These are phyloP conservation scores for Mythimna ferrago DNA, from an alignment of 2,888 invertebrate species.

Conservation along the genomic window DNA sequence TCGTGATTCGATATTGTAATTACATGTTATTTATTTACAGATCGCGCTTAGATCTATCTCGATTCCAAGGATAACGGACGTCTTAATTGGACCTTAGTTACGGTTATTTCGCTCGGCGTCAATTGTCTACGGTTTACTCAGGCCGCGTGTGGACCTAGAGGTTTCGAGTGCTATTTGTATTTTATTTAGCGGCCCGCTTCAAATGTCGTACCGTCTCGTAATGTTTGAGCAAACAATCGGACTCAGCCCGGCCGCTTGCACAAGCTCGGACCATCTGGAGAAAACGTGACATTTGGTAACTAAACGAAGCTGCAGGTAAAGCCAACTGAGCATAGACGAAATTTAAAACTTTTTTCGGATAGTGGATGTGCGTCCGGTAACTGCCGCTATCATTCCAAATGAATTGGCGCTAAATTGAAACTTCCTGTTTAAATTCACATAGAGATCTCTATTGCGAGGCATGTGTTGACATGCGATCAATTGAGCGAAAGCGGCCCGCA, in stretches of 20 bases:
- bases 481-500: slow-evolving; percentile 86
- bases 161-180: slow-evolving; percentile 87
- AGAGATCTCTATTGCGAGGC: slow-evolving; percentile 82
- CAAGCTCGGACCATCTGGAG: slow-evolving; percentile 88
- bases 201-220: slow-evolving; percentile 90
- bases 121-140: slow-evolving; percentile 83
- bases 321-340: slow-evolving; percentile 74
- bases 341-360: slow-evolving; percentile 80
- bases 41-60: slow-evolving; percentile 80
- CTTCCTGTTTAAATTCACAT: slow-evolving; percentile 89
- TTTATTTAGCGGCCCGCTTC: slow-evolving; percentile 89
- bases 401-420: slow-evolving; percentile 89
- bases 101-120: slow-evolving; percentile 82
- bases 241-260: slow-evolving; percentile 83
- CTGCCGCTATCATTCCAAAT: slow-evolving; percentile 84
- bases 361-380: slow-evolving; percentile 81
- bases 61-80: slow-evolving; percentile 86
- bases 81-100: slow-evolving; percentile 87
- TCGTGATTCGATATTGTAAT: slow-evolving; percentile 89
- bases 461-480: slow-evolving; percentile 87
- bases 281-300: slow-evolving; percentile 87
- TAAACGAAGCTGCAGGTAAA: slow-evolving; percentile 77
- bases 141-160: slow-evolving; percentile 81
- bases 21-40: slow-evolving; percentile 87
- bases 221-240: slow-evolving; percentile 89